Evolutionary conservation across 2,888 invertebrate species (phyloP), one percentile per base, ranked within the genome.

Genomic region (Leptinotarsa tumamoca): DNA sequence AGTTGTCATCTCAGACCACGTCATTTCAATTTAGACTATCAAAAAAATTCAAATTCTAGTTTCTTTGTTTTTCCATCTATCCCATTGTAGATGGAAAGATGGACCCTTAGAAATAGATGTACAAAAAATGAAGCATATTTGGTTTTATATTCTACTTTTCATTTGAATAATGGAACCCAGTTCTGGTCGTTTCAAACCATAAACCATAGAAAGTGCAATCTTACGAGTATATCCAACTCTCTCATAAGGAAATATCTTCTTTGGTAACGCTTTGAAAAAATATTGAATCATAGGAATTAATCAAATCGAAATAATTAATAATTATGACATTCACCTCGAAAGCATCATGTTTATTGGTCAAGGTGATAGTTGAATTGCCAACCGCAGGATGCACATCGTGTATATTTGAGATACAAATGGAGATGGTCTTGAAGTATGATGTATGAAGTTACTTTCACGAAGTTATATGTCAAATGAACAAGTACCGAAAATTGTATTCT

Each of bases 321-420:
- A n/a, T 63, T 15, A 63, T 63, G n/a, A 63, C 33, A 63, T 33
- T 43, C n/a, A 63, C 63, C 63, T 63, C 63, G 63, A 63, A 63
- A 63, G n/a, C 18, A 43, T n/a, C n/a, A 63, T 63, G 43, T 70
- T 73, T 73, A 63, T 69, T 69, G 69, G 74, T 70, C 74, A 74
- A 74, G 74, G 74, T 69, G 43, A 70, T 70, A 52, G 63, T 63
- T 33, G 63, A 18, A 63, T 63, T 43, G 27, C 27, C 17, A 27
- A 63, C 10, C 43, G 15, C 15, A 33, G 63, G 63, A 63, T 63
- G n/a, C 63, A 7, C 33, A 63, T 15, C 14, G 52, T 58, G n/a
- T 18, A 58, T n/a, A n/a, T 63, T 63, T 43, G 43, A 63, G 27
- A 43, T 33, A n/a, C 63, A 63, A 43, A 43, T 33, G n/a, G 1